Evolutionary conservation across 1,140 invertebrate genomes (phyloP), one percentile per base, ranked within the genome.

Genomic region (Streblospio benedicti): DNA sequence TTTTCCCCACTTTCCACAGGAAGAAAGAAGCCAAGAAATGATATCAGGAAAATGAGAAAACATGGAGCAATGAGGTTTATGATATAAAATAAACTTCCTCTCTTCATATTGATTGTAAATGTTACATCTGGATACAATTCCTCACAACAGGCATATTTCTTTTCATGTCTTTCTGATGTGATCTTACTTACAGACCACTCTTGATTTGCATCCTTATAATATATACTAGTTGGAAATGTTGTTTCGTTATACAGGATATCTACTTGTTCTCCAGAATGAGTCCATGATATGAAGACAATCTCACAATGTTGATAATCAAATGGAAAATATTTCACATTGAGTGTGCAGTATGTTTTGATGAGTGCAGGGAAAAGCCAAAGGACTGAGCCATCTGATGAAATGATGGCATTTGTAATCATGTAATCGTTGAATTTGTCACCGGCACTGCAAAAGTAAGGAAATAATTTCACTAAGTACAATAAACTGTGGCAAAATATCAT

Each of bases 391-490:
- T 87, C 91, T 66, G 90, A 90, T 65, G 90, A 89, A 0, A 97
- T 77, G 0, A 90, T 93, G 0, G 92, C 93, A 79, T 96, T 79
- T 2, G 93, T 97, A 90, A 96, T 95, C n/a, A 96, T 80, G 2
- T 91, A 94, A 35, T 96, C 92, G 79, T 97, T 93, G 76, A 96
- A 97, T 76, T 96, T 97, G 23, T 94, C 93, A 79, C 97, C 94
- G 70, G 93, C 93, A 75, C 88, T 90, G 61, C 9, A 64, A 62
- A 50, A 59, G 5, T 38, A n/a, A n/a, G n/a, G n/a, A n/a, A n/a
- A n/a, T n/a, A n/a, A n/a, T n/a, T n/a, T n/a, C n/a, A n/a, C n/a
- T n/a, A n/a, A n/a, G n/a, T n/a, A n/a, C n/a, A n/a, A n/a, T n/a
- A n/a, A n/a, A n/a, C n/a, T n/a, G n/a, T n/a, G n/a, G n/a, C n/a